A percentile compares a stretch with the other conserved stretches of the same genome.
These are phyloP conservation scores for Amiota minor DNA, from an alignment of 2,888 invertebrate genomes.

Conservation along the genomic window DNA sequence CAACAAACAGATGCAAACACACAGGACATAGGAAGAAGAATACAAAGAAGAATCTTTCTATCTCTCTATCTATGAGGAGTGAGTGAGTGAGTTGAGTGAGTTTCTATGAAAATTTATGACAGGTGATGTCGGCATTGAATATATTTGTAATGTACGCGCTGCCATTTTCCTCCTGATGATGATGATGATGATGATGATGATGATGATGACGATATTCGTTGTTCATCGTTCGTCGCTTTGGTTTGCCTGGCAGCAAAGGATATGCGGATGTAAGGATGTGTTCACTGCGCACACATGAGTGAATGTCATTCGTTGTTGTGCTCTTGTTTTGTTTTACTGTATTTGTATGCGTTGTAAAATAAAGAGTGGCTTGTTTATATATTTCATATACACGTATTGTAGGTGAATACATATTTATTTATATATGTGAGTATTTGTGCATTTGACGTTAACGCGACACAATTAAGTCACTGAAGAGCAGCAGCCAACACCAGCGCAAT, in stretches of 20 bases:
- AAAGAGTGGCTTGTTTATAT: slow-evolving; percentile 56
- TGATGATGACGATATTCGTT: slow-evolving; percentile 7
- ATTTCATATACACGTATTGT: not conserved
- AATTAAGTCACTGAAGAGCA: slow-evolving; percentile 60
- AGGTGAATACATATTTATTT: not conserved
- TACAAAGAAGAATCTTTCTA: not conserved
- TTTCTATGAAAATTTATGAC: slow-evolving; percentile 62
- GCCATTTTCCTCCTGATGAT: not conserved
- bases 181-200: slow-evolving; percentile 1
- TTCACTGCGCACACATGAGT: slow-evolving; percentile 64
- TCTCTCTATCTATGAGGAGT: slow-evolving; percentile 26
- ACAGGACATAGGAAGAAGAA: not conserved
- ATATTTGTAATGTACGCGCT: slow-evolving; percentile 24
- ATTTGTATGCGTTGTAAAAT: slow-evolving; percentile 58
- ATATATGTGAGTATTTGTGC: slow-evolving; percentile 42
- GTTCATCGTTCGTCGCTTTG: not conserved
- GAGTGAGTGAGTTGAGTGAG: slow-evolving; percentile 52
- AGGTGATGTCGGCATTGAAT: slow-evolving; percentile 55
- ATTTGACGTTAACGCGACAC: slow-evolving; percentile 67
- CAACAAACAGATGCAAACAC: not conserved
- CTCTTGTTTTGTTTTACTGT: slow-evolving; percentile 1
- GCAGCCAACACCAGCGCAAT: slow-evolving; percentile 44
- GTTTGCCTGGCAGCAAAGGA: slow-evolving; percentile 51
- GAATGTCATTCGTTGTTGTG: slow-evolving; percentile 42
- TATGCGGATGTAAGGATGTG: slow-evolving; percentile 59